Percentiles rank a stretch among this genome's conserved stretches.
These are phyloP conservation scores for Marmota monax DNA, from an alignment of 2,113 vertebrate genomes.

Conservation along the genomic window DNA sequence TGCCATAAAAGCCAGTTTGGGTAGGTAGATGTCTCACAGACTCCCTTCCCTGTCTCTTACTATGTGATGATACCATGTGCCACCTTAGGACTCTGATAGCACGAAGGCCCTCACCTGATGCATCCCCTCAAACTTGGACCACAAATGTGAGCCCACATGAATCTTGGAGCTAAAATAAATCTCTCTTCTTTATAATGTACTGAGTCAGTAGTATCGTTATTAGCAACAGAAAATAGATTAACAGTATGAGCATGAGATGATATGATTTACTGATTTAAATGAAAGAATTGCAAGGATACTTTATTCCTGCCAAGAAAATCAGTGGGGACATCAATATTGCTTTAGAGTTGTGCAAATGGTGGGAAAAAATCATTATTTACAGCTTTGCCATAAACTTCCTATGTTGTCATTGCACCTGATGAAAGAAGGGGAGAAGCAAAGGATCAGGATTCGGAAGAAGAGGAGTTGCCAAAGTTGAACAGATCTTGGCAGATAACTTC, in stretches of 20 bases:
- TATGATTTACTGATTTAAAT: not conserved
- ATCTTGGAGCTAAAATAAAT: not conserved
- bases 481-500: not conserved
- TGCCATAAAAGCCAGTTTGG: not conserved
- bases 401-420: not conserved
- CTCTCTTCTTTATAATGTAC: not conserved
- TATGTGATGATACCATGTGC: not conserved
- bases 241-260: not conserved
- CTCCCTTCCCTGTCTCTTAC: no score
- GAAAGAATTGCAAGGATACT: not conserved
- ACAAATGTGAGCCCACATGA: not conserved
- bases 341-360: not conserved
- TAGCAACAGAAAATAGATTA: not conserved
- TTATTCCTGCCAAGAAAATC: not conserved
- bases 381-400: not conserved
- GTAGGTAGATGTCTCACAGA: not conserved
- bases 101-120: not conserved
- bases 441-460: not conserved
- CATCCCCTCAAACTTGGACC: not conserved
- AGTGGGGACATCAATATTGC: not conserved
- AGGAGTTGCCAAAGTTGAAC: no score
- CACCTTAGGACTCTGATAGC: no score
- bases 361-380: not conserved
- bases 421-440: not conserved
- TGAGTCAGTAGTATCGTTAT: not conserved